Percentiles rank a stretch among this genome's conserved stretches.
These are phyloP conservation scores for Microplitis mediator DNA, from an alignment of 1,140 invertebrate genomes.

Conservation along the genomic window DNA sequence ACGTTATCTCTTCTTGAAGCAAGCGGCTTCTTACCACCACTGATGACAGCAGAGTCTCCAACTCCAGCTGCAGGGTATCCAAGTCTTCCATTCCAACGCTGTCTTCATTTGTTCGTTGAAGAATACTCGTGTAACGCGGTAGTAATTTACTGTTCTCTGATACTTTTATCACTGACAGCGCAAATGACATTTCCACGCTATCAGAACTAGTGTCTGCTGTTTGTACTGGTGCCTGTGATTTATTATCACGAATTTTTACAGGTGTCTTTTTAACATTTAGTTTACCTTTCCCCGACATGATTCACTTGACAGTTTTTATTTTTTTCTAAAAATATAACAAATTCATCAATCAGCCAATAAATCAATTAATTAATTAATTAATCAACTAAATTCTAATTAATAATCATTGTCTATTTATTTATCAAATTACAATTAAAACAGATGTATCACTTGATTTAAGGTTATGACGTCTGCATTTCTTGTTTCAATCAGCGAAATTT, in stretches of 20 bases:
- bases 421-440: too few species aligned
- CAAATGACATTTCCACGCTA: constrained; percentile 38
- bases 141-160: constrained; percentile 64
- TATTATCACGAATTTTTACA: constrained; percentile 51
- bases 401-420: too few species aligned
- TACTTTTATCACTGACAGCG: constrained; percentile 58
- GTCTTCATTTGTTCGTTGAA: constrained; percentile 68
- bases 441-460: too few species aligned
- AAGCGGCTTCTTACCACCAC: constrained; percentile 77
- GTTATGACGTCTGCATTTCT: too few species aligned
- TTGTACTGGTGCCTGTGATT: constrained; percentile 38
- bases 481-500: too few species aligned
- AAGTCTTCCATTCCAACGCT: constrained; percentile 80
- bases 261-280: constrained; percentile 57
- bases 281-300: constrained; percentile 61
- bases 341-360: background rate
- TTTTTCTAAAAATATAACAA: background rate
- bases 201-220: constrained; percentile 45
- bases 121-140: constrained; percentile 64
- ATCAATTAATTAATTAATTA: background rate
- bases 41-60: constrained; percentile 85
- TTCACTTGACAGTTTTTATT: background rate
- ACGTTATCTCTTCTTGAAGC: constrained; percentile 77
- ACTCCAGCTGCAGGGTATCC: constrained; percentile 82
- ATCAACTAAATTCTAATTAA: background rate